These are phyloP conservation scores for Enteromius unitaeniatus DNA, from an alignment of 2,797 vertebrate species.

Conservation along the genomic window DNA sequence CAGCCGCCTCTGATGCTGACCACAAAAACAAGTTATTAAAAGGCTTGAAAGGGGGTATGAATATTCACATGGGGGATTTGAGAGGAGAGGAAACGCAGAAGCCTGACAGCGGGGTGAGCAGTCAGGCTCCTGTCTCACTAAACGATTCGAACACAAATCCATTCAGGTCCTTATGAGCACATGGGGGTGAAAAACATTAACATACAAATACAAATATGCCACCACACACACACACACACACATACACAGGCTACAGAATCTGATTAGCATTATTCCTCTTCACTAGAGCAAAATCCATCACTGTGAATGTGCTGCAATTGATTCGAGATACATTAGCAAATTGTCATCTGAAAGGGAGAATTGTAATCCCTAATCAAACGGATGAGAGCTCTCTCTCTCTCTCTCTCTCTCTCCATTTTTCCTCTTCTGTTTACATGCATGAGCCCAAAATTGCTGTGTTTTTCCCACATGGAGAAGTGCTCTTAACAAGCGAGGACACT, in stretches of 20 bases:
- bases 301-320: conserved; percentile 36
- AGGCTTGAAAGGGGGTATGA: conserved; percentile 54
- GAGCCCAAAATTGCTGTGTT: conserved; percentile 30
- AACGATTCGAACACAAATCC: conserved; percentile 75
- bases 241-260: conserved; percentile 56
- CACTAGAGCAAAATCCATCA: conserved; percentile 35
- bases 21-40: conserved; percentile 62
- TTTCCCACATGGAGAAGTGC: conserved; percentile 1
- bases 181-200: conserved; percentile 79
- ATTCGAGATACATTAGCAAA: conserved; percentile 47
- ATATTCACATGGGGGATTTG: conserved; percentile 56
- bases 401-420: conserved; percentile 17
- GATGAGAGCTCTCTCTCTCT: conserved; percentile 22
- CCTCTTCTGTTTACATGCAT: background rate
- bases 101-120: conserved; percentile 72
- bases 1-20: conserved; percentile 59
- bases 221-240: conserved; percentile 60
- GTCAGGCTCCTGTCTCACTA: conserved; percentile 71
- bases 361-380: conserved; percentile 38
- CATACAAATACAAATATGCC: conserved; percentile 82
- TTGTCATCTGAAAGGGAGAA: conserved; percentile 25
- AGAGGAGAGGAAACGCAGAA: conserved; percentile 36
- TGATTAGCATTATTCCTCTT: conserved; percentile 42
- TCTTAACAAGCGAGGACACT: conserved; percentile 41
- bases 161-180: conserved; percentile 76